Conservation (phyloP, 1,140 invertebrate species). For the Plutomurus gul region DNA sequence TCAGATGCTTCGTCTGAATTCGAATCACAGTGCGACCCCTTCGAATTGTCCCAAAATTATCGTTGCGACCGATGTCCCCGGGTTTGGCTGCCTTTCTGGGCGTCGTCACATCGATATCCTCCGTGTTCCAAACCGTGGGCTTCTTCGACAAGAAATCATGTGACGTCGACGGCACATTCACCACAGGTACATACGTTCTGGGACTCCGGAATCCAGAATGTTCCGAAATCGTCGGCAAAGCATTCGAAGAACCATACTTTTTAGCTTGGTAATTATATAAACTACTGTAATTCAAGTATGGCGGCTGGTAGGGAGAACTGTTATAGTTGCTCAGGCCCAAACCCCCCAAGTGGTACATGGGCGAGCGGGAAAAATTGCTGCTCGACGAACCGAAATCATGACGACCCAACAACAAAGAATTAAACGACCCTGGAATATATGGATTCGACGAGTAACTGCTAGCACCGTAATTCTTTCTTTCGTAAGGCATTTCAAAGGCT, state of each 20-base stretch:
- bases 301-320: neutral
- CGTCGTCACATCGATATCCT: slow-evolving; percentile 76
- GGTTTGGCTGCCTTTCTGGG: slow-evolving; percentile 57
- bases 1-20: slow-evolving; percentile 64
- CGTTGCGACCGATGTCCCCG: slow-evolving; percentile 21
- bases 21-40: slow-evolving; percentile 72
- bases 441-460: neutral
- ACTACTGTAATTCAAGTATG: neutral
- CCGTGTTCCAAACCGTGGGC: slow-evolving; percentile 68
- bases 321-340: slow-evolving; percentile 12
- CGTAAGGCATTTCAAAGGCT: neutral
- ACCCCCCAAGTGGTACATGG: slow-evolving; percentile 32
- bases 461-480: neutral
- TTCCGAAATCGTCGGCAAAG: slow-evolving; percentile 74
- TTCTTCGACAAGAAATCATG: slow-evolving; percentile 55
- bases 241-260: slow-evolving; percentile 62
- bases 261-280: neutral
- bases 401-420: slow-evolving; percentile 7
- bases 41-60: slow-evolving; percentile 63
- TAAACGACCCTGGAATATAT: neutral
- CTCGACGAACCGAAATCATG: neutral
- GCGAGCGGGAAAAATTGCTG: neutral
- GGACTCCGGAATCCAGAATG: slow-evolving; percentile 55
- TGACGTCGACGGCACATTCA: slow-evolving; percentile 52
- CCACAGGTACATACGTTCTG: neutral